These are phyloP conservation scores for Clistopyga incitator DNA, from an alignment of 2,888 invertebrate species.

Conservation along the genomic window DNA sequence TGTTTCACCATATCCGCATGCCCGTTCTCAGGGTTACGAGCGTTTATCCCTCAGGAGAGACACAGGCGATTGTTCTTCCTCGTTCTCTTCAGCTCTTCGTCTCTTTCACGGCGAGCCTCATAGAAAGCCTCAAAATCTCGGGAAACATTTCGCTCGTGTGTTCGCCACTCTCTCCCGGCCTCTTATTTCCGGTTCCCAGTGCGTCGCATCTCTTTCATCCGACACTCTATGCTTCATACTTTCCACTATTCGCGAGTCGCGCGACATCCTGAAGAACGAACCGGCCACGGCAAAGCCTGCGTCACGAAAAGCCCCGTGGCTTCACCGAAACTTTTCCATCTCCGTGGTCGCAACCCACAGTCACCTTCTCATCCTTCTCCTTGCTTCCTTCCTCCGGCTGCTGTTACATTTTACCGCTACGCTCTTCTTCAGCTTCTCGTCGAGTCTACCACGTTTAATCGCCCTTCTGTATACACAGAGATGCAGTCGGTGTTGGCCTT, in stretches of 20 bases:
- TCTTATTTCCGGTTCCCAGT: constrained; percentile 18
- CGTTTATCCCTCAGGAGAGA: constrained; percentile 30
- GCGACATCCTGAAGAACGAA: constrained; percentile 9
- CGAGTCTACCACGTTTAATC: constrained; percentile 57
- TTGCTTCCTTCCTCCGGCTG: constrained; percentile 40
- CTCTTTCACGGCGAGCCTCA: constrained; percentile 27
- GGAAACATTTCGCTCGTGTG: neutral
- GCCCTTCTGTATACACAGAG: constrained; percentile 39
- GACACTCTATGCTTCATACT: constrained; percentile 37
- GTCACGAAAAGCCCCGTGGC: constrained; percentile 38
- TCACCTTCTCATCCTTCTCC: constrained; percentile 13
- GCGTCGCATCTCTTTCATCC: constrained; percentile 28
- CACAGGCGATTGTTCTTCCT: constrained; percentile 52
- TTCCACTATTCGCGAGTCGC: constrained; percentile 13
- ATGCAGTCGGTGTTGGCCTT: constrained; percentile 27
- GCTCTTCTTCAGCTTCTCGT: constrained; percentile 4
- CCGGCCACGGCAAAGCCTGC: constrained; percentile 2
- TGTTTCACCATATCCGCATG: constrained; percentile 26
- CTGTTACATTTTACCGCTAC: constrained; percentile 41
- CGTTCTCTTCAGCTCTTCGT: constrained; percentile 22
- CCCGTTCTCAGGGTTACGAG: constrained; percentile 24
- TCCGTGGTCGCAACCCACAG: constrained; percentile 24
- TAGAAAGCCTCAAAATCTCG: constrained; percentile 10
- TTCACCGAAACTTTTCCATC: constrained; percentile 59
- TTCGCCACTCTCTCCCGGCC: neutral